Conservation (phyloP, 2,888 invertebrate species). For the Chloroclystis v-ata region DNA sequence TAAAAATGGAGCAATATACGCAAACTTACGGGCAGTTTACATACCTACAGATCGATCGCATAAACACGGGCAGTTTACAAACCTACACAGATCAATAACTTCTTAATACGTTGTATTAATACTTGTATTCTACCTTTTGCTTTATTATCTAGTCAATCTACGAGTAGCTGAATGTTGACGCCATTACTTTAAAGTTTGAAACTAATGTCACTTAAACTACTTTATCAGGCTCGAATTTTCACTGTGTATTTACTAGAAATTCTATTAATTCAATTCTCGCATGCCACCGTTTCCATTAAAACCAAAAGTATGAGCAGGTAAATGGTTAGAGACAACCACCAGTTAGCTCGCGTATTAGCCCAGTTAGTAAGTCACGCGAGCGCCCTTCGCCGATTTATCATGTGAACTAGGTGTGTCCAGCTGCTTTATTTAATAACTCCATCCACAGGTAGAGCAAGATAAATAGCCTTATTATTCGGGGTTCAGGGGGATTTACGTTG, state of each 20-base stretch:
- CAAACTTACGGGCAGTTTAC: no score
- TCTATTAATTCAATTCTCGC: constrained; percentile 1
- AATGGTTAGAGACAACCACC: constrained; percentile 25
- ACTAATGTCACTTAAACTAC: no score
- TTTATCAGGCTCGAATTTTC: no score
- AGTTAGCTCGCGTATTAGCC: constrained; percentile 24
- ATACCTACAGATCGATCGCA: no score
- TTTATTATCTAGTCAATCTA: no score
- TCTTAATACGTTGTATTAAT: no score
- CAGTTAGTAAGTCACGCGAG: constrained; percentile 29
- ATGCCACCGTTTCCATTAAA: constrained; percentile 10
- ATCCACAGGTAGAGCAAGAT: constrained; percentile 11
- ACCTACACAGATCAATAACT: no score
- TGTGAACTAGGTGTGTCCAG: constrained; percentile 25
- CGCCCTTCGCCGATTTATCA: constrained; percentile 25
- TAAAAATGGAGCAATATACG: no score
- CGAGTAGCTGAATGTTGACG: no score
- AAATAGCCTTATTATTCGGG: neutral
- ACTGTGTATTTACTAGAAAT: neutral
- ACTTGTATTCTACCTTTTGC: no score
- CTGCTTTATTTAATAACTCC: constrained; percentile 20
- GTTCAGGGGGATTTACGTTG: neutral
- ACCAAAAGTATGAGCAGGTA: constrained; percentile 20
- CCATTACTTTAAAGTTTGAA: no score
- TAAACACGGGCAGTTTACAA: no score